Evolutionary conservation across 2,888 invertebrate genomes (phyloP), one percentile per base, ranked within the genome.

Genomic region (Arge pagana): DNA sequence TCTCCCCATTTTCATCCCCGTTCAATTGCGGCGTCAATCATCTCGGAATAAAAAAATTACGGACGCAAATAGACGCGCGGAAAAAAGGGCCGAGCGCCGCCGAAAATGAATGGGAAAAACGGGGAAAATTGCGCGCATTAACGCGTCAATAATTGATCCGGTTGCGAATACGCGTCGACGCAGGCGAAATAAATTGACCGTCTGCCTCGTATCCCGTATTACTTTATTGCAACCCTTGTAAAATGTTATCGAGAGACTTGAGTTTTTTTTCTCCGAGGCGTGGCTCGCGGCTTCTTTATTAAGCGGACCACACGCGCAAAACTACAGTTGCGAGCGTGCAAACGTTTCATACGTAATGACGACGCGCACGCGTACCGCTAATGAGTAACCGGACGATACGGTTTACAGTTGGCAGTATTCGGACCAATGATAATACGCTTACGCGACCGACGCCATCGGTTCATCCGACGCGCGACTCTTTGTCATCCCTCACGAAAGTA

Each of bases 101-200:
- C n/a, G n/a, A n/a, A n/a, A n/a, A n/a, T n/a, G n/a, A n/a, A n/a
- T n/a, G n/a, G n/a, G n/a, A n/a, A n/a, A n/a, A n/a, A n/a, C n/a
- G n/a, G n/a, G n/a, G n/a, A n/a, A n/a, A n/a, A n/a, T n/a, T n/a
- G n/a, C n/a, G n/a, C n/a, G n/a, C n/a, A n/a, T n/a, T n/a, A n/a
- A n/a, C n/a, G n/a, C n/a, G n/a, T n/a, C n/a, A n/a, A n/a, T n/a
- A n/a, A n/a, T n/a, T n/a, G n/a, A n/a, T n/a, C n/a, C n/a, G n/a
- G n/a, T n/a, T n/a, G n/a, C n/a, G n/a, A n/a, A n/a, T n/a, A n/a
- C n/a, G n/a, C n/a, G n/a, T n/a, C n/a, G n/a, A n/a, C n/a, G n/a
- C n/a, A n/a, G 8, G 21, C 10, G 18, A 45, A 35, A 33, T 45
- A 45, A 45, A 33, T 45, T 45, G n/a, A 45, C 45, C 45, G 15